Conservation (phyloP, 2,797 vertebrate genomes). For the Cercopithecus hamlyni region DNA sequence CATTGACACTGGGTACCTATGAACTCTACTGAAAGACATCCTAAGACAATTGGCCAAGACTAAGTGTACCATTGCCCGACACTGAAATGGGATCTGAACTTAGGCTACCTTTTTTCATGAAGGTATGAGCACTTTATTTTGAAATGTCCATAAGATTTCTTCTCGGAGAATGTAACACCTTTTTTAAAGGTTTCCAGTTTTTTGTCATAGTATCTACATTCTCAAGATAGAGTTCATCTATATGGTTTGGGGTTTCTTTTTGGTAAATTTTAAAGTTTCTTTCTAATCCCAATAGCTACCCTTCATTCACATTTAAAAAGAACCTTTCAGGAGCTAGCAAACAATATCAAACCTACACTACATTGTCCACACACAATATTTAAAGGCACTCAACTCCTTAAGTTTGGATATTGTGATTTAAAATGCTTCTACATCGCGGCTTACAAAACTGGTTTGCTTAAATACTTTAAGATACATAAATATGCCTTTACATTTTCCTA, state of each 20-base stretch:
- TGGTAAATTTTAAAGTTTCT: neutral
- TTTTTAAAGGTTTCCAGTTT: neutral
- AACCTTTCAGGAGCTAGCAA: neutral
- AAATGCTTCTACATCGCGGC: slow-evolving; percentile 1
- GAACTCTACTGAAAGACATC: neutral
- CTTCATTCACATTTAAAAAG: neutral
- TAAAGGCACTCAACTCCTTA: neutral
- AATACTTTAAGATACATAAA: neutral
- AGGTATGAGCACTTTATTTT: neutral
- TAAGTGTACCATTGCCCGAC: neutral
- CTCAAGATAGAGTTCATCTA: neutral
- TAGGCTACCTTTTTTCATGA: neutral
- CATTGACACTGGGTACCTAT: neutral
- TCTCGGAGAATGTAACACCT: neutral
- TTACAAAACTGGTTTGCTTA: slow-evolving; percentile 27
- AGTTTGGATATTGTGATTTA: neutral
- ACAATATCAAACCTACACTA: neutral
- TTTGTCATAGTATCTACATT: neutral
- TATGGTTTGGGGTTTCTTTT: neutral
- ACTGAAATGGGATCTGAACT: neutral
- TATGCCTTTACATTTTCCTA: neutral
- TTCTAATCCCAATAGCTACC: neutral
- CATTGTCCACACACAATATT: neutral
- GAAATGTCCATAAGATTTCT: neutral
- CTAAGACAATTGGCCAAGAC: slow-evolving; percentile 11